Base-by-base conservation (phyloP, 2,797 vertebrate species). In the Denticeps clupeoides region DNA sequence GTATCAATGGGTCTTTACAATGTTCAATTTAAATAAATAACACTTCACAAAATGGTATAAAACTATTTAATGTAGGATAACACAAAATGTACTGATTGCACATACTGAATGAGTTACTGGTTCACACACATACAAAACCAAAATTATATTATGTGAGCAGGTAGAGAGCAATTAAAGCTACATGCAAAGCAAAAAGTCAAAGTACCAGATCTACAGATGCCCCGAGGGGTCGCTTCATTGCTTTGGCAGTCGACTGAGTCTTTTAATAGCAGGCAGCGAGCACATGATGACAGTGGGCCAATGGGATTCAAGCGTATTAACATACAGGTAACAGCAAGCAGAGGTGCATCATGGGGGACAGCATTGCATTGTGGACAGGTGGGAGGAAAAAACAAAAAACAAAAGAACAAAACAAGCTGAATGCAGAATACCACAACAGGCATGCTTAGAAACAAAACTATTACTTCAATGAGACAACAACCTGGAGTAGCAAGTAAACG, bases 241-340 rank as follows among this genome's bases (percentile, higher is more conserved):
- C 94, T 99, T 99, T 99, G 93, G 92, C 92, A 96, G 93, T 97
- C 93, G 95, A 98, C 93, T 97, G 95, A 97, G 93, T 97, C 95
- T 99, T 97, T 97, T 87, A 97, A 89, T 93, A 97, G 94, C 91
- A 94, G 93, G 91, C 93, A 97, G 94, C 89, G 93, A 99, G 92
- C 93, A 97, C 94, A 98, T 97, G 95, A 98, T 97, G 93, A 91
- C 93, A 97, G 91, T 93, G 93, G 93, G 93, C 95, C 94, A 99
- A 99, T 98, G 95, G 93, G 92, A 90, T 89, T 99, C 94, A 99
- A 99, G 95, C 94, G 94, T 97, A 95, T 97, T 99, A 99, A 99
- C 95, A 99, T 95, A 99, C 93, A 97, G 93, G 93, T 96, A 97
- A 97, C 93, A 97, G 95, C 95, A 99, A 90, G 89, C 89, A 90